Percentiles rank a stretch among this genome's conserved stretches.
These are phyloP conservation scores for Nibea coibor DNA, from an alignment of 2,113 vertebrate species.

Conservation along the genomic window DNA sequence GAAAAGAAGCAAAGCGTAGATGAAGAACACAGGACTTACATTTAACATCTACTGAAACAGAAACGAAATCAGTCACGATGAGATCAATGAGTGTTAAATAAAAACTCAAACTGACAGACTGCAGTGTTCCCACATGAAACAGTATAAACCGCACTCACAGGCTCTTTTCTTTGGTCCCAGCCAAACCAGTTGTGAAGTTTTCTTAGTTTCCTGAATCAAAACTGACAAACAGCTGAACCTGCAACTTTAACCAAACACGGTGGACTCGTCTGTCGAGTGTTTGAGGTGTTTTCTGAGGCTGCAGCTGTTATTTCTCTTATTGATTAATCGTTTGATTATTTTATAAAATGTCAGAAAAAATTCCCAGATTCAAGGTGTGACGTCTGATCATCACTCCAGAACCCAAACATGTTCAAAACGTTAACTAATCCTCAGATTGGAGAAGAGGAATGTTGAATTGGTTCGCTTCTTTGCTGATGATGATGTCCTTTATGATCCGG, in stretches of 20 bases:
- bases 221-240: not conserved
- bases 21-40: not conserved
- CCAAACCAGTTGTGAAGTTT: not conserved
- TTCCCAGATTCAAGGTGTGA: no score
- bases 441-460: no score
- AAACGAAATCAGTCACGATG: not conserved
- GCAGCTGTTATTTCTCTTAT: not conserved
- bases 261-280: no score
- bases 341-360: not conserved
- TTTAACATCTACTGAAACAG: not conserved
- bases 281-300: not conserved
- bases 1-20: constrained; percentile 4
- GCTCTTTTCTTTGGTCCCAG: not conserved
- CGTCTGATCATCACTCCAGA: not conserved
- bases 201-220: not conserved
- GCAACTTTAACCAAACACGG: not conserved
- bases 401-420: not conserved
- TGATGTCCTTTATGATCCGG: no score
- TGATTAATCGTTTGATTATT: not conserved
- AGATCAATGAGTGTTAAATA: not conserved
- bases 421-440: no score
- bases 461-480: no score
- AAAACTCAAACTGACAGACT: not conserved
- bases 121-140: not conserved
- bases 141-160: not conserved